Conservation (phyloP, 2,113 vertebrate species). For the Epinephelus fuscoguttatus region DNA sequence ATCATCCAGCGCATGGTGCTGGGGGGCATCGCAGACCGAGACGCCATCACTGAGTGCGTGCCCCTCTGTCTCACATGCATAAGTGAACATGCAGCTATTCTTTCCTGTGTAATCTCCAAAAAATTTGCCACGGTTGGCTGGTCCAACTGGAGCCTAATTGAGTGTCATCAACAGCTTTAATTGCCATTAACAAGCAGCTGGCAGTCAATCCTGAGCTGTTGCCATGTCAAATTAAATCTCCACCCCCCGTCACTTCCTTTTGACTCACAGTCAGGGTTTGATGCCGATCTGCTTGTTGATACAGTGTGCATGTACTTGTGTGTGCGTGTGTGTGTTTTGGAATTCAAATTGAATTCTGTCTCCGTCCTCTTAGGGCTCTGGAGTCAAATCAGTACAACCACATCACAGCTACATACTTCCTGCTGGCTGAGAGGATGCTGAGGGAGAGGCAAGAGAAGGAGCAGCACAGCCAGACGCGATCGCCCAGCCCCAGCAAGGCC, state of each 20-base stretch:
- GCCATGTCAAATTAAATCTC: conserved; percentile 56
- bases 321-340: neutral
- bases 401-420: conserved; percentile 98
- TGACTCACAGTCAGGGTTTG: conserved; percentile 20
- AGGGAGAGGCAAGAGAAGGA: conserved; percentile 97
- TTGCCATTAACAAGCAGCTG: conserved; percentile 57
- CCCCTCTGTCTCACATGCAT: neutral
- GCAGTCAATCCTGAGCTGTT: conserved; percentile 37
- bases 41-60: conserved; percentile 94
- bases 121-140: conserved; percentile 16
- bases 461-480: conserved; percentile 89
- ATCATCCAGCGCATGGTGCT: conserved; percentile 99
- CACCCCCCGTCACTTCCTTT: conserved; percentile 40
- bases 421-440: conserved; percentile 96
- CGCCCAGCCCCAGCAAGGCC: conserved; percentile 97
- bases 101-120: conserved; percentile 29
- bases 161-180: conserved; percentile 55
- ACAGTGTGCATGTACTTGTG: neutral
- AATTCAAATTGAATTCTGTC: conserved; percentile 2
- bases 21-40: conserved; percentile 94
- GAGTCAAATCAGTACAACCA: conserved; percentile 99
- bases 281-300: conserved; percentile 16
- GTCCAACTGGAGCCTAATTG: conserved; percentile 30
- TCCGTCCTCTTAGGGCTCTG: conserved; percentile 86
- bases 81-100: conserved; percentile 17